These are phyloP conservation scores for Eupithecia inturbata DNA, from an alignment of 2,888 invertebrate species.

Conservation along the genomic window DNA sequence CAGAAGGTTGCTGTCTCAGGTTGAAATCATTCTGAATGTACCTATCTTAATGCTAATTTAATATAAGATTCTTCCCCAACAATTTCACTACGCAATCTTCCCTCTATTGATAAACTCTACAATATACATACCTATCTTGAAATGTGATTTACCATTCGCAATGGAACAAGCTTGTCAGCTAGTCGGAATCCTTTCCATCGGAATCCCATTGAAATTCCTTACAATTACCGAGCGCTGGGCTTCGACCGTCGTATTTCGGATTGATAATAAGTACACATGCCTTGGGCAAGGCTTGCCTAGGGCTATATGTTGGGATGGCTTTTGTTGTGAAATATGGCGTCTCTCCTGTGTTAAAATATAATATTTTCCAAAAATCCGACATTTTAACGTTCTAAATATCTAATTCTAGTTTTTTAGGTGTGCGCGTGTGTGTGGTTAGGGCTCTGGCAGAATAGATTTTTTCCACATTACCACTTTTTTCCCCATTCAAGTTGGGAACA, in stretches of 20 bases:
- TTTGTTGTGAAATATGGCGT: neutral
- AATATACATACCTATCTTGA: neutral
- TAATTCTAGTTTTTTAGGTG: no score
- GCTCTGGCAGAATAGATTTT: no score
- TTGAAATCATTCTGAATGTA: neutral
- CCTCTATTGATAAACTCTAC: constrained; percentile 10
- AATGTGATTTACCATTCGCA: constrained; percentile 15
- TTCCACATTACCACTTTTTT: no score
- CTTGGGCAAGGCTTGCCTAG: neutral
- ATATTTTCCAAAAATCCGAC: neutral
- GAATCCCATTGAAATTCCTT: constrained; percentile 19
- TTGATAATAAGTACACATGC: neutral
- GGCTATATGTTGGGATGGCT: neutral
- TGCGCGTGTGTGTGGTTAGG: no score
- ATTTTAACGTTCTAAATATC: neutral
- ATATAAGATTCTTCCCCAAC: neutral
- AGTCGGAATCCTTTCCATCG: constrained; percentile 13
- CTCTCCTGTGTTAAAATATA: neutral
- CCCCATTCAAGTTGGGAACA: no score
- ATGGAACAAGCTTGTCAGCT: neutral
- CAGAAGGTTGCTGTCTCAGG: neutral
- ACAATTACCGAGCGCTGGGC: constrained; percentile 8
- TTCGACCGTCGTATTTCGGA: neutral
- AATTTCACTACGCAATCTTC: constrained; percentile 8
- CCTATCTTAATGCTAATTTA: neutral